Evolutionary conservation across 2,113 vertebrate species (phyloP).

Genomic region (Tretioscincus oriximinensis): DNA sequence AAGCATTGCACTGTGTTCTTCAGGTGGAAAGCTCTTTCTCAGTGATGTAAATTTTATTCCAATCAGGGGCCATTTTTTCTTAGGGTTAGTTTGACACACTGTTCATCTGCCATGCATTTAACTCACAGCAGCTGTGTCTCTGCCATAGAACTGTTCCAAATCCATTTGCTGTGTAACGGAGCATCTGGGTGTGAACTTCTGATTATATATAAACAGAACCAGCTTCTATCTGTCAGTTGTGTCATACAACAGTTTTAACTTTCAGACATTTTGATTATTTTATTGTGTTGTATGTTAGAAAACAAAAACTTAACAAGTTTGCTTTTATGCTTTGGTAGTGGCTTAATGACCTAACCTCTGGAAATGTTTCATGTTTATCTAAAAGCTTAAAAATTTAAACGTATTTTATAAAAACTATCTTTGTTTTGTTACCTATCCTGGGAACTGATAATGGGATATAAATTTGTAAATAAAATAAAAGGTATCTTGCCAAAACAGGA

Average conservation of each 20-base stretch:
- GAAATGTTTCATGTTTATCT: neutral
- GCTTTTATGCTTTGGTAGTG: neutral
- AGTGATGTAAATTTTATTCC: no score
- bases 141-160: neutral
- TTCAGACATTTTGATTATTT: no score
- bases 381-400: constrained; percentile 24
- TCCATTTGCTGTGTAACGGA: neutral
- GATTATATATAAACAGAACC: neutral
- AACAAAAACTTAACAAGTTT: no score
- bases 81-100: neutral
- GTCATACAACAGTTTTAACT: no score
- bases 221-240: neutral
- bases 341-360: neutral
- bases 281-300: no score
- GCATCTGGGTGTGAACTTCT: neutral
- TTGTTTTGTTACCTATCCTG: no score
- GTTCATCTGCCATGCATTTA: neutral
- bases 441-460: no score
- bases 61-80: neutral
- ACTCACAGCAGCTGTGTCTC: neutral
- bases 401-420: no score
- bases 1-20: no score
- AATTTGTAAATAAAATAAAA: no score
- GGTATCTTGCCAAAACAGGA: constrained; percentile 68
- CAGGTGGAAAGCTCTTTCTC: no score